These are phyloP conservation scores for Alligator mississippiensis DNA, from an alignment of 2,113 vertebrate genomes.

Conservation along the genomic window DNA sequence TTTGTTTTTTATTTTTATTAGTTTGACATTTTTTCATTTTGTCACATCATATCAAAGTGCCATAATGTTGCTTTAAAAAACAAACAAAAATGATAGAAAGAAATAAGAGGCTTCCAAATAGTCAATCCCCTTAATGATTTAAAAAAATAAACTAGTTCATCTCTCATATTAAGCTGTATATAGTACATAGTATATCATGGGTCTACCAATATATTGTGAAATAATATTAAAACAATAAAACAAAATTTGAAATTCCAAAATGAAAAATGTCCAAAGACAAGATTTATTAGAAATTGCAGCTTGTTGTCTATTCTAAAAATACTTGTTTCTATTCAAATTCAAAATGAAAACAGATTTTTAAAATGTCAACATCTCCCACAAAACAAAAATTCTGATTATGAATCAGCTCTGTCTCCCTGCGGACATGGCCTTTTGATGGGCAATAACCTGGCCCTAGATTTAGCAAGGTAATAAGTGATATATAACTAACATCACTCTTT, in stretches of 20 bases:
- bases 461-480: rapidly evolving
- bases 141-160: neutral
- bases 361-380: neutral
- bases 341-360: neutral
- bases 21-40: neutral
- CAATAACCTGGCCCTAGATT: neutral
- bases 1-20: neutral
- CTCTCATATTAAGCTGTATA: no score
- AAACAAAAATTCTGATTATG: neutral
- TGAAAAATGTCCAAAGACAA: neutral
- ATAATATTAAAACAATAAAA: neutral
- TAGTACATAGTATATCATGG: no score
- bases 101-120: neutral
- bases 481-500: neutral
- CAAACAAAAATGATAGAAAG: neutral
- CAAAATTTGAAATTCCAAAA: neutral
- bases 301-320: neutral
- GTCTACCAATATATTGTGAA: neutral
- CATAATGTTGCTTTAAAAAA: neutral
- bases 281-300: neutral
- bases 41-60: neutral
- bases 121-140: neutral
- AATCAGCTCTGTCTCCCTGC: neutral
- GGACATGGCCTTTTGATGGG: neutral
- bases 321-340: neutral